Conservation (phyloP, 2,113 vertebrate genomes). For the Amphilophus citrinellus region DNA sequence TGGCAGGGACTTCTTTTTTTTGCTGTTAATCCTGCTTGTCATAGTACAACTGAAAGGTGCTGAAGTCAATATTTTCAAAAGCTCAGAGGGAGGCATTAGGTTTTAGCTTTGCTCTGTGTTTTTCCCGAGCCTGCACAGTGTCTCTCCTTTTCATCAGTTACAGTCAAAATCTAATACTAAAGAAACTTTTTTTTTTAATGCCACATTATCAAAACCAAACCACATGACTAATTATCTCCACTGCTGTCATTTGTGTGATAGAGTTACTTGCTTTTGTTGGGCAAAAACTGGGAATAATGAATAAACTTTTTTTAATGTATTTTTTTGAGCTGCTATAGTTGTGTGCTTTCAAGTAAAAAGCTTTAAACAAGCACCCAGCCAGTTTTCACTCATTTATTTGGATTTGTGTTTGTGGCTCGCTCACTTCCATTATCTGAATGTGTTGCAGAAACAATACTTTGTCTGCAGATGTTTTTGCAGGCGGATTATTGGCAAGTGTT, state of each 20-base stretch:
- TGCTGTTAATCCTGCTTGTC: neutral
- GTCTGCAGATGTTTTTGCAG: slow-evolving; percentile 49
- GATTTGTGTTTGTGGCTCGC: slow-evolving; percentile 37
- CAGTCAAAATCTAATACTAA: neutral
- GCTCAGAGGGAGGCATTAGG: neutral
- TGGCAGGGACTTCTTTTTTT: neutral
- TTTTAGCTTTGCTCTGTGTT: slow-evolving; percentile 6
- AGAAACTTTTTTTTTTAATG: slow-evolving; percentile 6
- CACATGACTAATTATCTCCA: neutral
- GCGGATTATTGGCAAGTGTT: slow-evolving; percentile 56
- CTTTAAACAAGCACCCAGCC: slow-evolving; percentile 23
- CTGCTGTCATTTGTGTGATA: slow-evolving; percentile 5
- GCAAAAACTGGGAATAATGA: slow-evolving; percentile 15
- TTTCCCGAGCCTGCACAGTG: slow-evolving; percentile 30
- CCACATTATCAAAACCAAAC: neutral
- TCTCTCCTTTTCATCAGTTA: neutral
- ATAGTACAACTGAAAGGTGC: neutral
- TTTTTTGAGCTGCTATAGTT: neutral
- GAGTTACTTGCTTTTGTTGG: neutral
- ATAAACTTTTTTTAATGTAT: slow-evolving; percentile 5
- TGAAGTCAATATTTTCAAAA: slow-evolving; percentile 16
- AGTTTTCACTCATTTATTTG: slow-evolving; percentile 33
- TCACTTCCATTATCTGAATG: slow-evolving; percentile 34
- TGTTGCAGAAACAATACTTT: slow-evolving; percentile 39
- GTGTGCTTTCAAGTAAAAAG: slow-evolving; percentile 11